A percentile compares a stretch with the other conserved stretches of the same genome.
Evolutionary conservation across 1,140 invertebrate genomes (phyloP).

Genomic region (Elysia chlorotica): DNA sequence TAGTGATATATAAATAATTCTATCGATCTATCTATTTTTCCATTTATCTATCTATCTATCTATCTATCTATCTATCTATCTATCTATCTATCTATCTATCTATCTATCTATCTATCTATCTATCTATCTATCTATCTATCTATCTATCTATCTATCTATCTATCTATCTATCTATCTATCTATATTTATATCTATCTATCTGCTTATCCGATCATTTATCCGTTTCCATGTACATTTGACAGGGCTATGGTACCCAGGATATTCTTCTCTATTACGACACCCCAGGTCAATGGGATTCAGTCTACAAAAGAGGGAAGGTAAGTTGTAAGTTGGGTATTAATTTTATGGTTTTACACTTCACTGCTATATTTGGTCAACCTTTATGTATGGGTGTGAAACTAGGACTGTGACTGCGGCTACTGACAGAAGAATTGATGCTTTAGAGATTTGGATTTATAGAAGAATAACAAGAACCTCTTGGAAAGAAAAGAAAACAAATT

Average conservation of each 20-base stretch:
- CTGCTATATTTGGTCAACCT: too few species aligned
- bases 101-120: background rate
- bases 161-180: background rate
- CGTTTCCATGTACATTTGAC: background rate
- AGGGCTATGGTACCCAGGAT: slow-evolving; percentile 8
- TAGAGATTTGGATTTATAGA: too few species aligned
- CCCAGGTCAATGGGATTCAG: slow-evolving; percentile 16
- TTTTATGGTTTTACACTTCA: too few species aligned
- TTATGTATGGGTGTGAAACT: too few species aligned
- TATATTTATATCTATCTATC: background rate
- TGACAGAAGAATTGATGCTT: too few species aligned
- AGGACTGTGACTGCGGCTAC: too few species aligned
- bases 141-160: background rate
- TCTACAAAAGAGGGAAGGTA: slow-evolving; percentile 16
- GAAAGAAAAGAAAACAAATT: too few species aligned
- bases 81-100: background rate
- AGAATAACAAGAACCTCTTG: too few species aligned
- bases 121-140: background rate
- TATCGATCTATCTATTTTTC: background rate
- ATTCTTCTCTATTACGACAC: slow-evolving; percentile 15
- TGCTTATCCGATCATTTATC: background rate
- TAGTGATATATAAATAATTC: too few species aligned
- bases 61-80: background rate
- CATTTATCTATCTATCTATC: background rate
- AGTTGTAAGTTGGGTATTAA: too few species aligned